A percentile compares a stretch with the other conserved stretches of the same genome.
Conservation (phyloP, 2,113 vertebrate species). For the Gobiocypris rarus region DNA sequence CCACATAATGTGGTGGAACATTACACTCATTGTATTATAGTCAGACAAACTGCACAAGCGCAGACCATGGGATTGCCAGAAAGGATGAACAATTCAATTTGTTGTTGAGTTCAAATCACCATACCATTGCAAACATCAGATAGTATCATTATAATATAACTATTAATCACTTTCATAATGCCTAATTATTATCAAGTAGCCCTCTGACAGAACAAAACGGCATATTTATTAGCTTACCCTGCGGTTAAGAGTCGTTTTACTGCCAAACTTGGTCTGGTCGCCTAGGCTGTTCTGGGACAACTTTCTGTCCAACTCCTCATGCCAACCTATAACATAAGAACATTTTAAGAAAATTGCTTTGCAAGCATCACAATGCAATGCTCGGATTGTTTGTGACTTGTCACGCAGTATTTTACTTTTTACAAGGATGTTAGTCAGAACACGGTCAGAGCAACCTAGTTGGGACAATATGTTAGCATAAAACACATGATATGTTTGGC, state of each 20-base stretch:
- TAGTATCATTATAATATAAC: slow-evolving; percentile 12
- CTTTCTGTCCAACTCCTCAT: slow-evolving; percentile 91
- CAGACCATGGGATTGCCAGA: not conserved
- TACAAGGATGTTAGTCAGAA: not conserved
- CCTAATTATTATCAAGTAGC: not conserved
- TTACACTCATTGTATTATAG: slow-evolving; percentile 38
- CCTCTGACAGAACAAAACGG: not conserved
- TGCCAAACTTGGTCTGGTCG: slow-evolving; percentile 88
- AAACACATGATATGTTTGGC: not conserved
- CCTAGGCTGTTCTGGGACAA: slow-evolving; percentile 93
- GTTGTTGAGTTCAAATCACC: slow-evolving; percentile 12
- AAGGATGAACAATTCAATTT: not conserved
- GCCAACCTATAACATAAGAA: slow-evolving; percentile 73
- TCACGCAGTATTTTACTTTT: not conserved
- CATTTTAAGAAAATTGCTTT: not conserved
- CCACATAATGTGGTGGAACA: slow-evolving; percentile 6
- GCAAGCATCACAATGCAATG: not conserved
- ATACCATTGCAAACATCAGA: not conserved
- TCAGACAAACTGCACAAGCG: slow-evolving; percentile 5
- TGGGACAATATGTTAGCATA: not conserved
- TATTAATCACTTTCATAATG: not conserved
- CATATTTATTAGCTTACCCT: slow-evolving; percentile 76
- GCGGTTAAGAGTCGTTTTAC: slow-evolving; percentile 90
- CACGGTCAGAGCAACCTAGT: not conserved
- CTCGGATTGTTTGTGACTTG: not conserved